These are phyloP conservation scores for Peucedramus taeniatus DNA, from an alignment of 2,113 vertebrate species.

Conservation along the genomic window DNA sequence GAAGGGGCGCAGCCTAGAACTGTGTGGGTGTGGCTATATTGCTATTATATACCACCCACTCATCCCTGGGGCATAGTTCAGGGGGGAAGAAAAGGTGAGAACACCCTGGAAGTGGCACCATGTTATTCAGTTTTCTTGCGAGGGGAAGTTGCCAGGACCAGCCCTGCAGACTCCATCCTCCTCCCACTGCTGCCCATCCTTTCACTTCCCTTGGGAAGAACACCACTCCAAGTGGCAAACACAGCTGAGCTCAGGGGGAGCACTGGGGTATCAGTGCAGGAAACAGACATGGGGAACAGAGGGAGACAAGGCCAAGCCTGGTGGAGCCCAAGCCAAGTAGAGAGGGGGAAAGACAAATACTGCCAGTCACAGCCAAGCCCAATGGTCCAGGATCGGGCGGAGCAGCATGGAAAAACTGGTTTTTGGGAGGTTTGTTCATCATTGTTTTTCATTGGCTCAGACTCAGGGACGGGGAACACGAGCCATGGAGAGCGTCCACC, in stretches of 20 bases:
- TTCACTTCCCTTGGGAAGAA: not conserved
- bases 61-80: too few species aligned
- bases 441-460: not conserved
- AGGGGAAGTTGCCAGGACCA: not conserved
- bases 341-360: not conserved
- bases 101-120: fast-evolving
- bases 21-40: not conserved
- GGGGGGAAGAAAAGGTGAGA: not conserved
- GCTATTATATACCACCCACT: not conserved
- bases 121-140: not conserved
- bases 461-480: not conserved
- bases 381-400: not conserved
- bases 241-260: not conserved
- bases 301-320: not conserved
- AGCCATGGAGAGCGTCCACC: fast-evolving
- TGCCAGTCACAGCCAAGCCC: not conserved
- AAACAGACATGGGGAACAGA: not conserved
- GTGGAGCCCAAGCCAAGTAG: fast-evolving
- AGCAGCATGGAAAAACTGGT: not conserved
- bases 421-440: not conserved
- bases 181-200: not conserved
- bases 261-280: not conserved
- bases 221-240: not conserved
- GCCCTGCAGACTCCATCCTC: not conserved
- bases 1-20: fast-evolving